phyloP scores from a whole-genome alignment of 2,797 vertebrate species.

The Sciurus carolinensis region DNA sequence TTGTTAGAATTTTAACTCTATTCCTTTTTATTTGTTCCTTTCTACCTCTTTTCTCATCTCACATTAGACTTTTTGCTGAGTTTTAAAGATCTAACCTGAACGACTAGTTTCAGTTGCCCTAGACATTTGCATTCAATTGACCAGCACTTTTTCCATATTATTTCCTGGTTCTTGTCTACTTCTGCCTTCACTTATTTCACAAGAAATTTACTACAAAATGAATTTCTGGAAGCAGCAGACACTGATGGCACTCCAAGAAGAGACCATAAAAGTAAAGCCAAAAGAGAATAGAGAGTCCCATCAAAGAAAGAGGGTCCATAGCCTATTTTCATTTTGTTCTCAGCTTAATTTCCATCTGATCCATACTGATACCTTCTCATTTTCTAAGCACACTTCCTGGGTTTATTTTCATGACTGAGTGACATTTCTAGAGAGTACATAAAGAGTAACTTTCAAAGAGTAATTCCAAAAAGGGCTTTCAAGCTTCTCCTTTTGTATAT shows the following conservation, averaged over 20 bases:
- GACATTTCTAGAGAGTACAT: background rate
- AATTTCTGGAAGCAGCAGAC: background rate
- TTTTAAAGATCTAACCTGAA: background rate
- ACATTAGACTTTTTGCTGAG: background rate
- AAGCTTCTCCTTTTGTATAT: conserved; percentile 53
- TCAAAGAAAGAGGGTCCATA: background rate
- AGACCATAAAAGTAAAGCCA: background rate
- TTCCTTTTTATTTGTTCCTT: background rate
- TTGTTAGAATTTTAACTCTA: conserved; percentile 6
- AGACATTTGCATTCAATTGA: background rate
- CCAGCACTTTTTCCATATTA: background rate
- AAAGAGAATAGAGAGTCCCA: background rate
- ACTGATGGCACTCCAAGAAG: background rate
- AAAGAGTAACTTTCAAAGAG: conserved; percentile 49
- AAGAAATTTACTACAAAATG: background rate
- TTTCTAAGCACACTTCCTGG: background rate
- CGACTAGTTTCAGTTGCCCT: background rate
- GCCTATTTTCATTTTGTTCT: conserved; percentile 44
- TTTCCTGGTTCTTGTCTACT: background rate
- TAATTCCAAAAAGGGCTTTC: conserved; percentile 36
- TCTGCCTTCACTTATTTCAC: background rate
- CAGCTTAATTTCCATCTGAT: conserved; percentile 17
- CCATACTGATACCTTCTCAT: background rate
- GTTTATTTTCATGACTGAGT: conserved; percentile 49
- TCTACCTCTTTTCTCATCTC: background rate